Conservation (phyloP, 2,797 vertebrate genomes). For the Gobio occitaniae region DNA sequence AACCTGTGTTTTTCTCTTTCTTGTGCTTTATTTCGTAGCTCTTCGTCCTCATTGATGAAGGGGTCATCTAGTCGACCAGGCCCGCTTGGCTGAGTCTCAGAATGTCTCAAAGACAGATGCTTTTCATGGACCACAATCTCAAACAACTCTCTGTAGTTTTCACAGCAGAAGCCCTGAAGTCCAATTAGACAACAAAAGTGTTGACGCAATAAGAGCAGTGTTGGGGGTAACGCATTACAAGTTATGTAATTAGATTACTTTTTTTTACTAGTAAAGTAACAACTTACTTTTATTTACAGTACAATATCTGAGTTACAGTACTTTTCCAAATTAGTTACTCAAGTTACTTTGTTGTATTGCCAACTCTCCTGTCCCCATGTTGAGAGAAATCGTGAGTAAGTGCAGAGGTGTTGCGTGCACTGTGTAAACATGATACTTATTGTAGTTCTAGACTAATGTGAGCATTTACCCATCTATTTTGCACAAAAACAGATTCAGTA, state of each 20-base stretch:
- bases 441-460: neutral
- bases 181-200: neutral
- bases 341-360: neutral
- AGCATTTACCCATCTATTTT: neutral
- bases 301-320: neutral
- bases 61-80: conserved; percentile 2
- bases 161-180: conserved; percentile 69
- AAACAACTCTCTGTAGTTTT: conserved; percentile 61
- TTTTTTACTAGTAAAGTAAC: neutral
- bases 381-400: neutral
- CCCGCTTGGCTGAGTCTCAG: neutral
- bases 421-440: too few species aligned
- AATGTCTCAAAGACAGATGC: conserved; percentile 33
- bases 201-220: neutral
- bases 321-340: neutral
- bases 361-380: neutral
- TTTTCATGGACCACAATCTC: conserved; percentile 61
- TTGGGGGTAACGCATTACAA: neutral
- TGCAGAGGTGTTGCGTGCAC: too few species aligned
- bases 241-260: neutral
- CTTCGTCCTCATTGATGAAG: conserved; percentile 23
- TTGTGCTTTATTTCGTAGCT: conserved; percentile 26
- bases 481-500: neutral
- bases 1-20: conserved; percentile 55
- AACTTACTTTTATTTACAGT: neutral